phyloP scores from a whole-genome alignment of 2,888 invertebrate species.

The Catonia carolina region DNA sequence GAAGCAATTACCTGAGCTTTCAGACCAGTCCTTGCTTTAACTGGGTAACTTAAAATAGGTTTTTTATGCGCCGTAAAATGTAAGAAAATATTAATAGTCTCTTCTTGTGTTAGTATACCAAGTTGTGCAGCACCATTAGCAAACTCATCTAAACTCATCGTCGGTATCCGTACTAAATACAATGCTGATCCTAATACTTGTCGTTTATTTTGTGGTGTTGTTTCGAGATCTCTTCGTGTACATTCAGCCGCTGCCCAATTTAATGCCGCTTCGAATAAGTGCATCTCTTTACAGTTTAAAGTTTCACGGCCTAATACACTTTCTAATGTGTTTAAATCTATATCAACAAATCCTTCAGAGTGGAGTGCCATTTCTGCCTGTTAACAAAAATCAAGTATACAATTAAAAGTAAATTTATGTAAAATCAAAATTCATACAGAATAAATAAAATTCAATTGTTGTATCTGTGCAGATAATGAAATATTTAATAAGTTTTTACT shows the following conservation, averaged over 20 bases:
- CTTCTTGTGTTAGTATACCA: slow-evolving; percentile 83
- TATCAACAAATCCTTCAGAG: slow-evolving; percentile 93
- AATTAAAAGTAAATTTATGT: no score
- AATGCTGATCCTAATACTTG: slow-evolving; percentile 69
- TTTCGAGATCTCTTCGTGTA: slow-evolving; percentile 70
- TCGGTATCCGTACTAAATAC: slow-evolving; percentile 84
- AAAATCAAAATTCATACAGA: background rate
- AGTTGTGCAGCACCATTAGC: slow-evolving; percentile 93
- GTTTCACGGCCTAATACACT: slow-evolving; percentile 89
- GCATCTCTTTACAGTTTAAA: slow-evolving; percentile 89
- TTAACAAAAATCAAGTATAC: slow-evolving; percentile 36
- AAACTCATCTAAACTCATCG: slow-evolving; percentile 90
- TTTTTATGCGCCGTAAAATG: slow-evolving; percentile 88
- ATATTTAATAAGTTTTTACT: no score
- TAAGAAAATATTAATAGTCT: slow-evolving; percentile 91
- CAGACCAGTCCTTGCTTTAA: slow-evolving; percentile 75
- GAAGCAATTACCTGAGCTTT: slow-evolving; percentile 86
- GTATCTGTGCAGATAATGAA: background rate
- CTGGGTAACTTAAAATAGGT: slow-evolving; percentile 74
- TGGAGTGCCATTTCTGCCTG: slow-evolving; percentile 94
- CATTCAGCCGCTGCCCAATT: slow-evolving; percentile 94
- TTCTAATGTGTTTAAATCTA: slow-evolving; percentile 87
- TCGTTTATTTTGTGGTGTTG: slow-evolving; percentile 66
- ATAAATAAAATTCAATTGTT: background rate
- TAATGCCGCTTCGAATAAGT: slow-evolving; percentile 82